Percentiles rank a stretch among this genome's conserved stretches.
Evolutionary conservation across 1,140 invertebrate species (phyloP).

Genomic region (Pseudomyrmex gracilis): DNA sequence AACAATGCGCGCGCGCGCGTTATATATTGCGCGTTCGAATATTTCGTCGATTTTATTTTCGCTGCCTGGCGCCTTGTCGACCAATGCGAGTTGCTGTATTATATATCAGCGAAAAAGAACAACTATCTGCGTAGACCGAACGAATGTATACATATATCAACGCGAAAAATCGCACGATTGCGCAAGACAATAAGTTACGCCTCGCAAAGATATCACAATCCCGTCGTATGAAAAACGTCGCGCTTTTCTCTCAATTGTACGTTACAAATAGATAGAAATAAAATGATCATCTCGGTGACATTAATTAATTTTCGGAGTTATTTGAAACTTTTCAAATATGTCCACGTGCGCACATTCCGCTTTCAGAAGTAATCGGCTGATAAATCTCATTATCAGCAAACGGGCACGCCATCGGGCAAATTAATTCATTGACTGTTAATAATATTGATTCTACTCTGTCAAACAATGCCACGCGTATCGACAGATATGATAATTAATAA

Average conservation of each 20-base stretch:
- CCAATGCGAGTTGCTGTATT: not conserved
- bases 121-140: not conserved
- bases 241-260: not conserved
- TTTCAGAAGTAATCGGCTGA: slow-evolving; percentile 53
- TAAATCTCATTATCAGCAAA: slow-evolving; percentile 55
- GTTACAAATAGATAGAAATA: not conserved
- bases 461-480: slow-evolving; percentile 50
- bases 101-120: not conserved
- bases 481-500: slow-evolving; percentile 59
- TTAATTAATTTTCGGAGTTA: slow-evolving; percentile 54
- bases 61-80: not conserved
- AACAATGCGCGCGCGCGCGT: not conserved
- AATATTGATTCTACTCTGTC: slow-evolving; percentile 61
- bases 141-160: not conserved
- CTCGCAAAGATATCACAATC: not conserved
- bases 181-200: not conserved
- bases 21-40: not conserved
- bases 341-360: slow-evolving; percentile 10
- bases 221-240: not conserved
- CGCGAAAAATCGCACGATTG: slow-evolving; percentile 15
- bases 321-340: slow-evolving; percentile 36
- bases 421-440: slow-evolving; percentile 62
- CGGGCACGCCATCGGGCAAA: slow-evolving; percentile 49
- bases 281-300: not conserved
- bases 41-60: slow-evolving; percentile 23